A percentile compares a stretch with the other conserved stretches of the same genome.
Conservation (phyloP, 2,888 invertebrate species). For the Disparrhopalites patrizii region DNA sequence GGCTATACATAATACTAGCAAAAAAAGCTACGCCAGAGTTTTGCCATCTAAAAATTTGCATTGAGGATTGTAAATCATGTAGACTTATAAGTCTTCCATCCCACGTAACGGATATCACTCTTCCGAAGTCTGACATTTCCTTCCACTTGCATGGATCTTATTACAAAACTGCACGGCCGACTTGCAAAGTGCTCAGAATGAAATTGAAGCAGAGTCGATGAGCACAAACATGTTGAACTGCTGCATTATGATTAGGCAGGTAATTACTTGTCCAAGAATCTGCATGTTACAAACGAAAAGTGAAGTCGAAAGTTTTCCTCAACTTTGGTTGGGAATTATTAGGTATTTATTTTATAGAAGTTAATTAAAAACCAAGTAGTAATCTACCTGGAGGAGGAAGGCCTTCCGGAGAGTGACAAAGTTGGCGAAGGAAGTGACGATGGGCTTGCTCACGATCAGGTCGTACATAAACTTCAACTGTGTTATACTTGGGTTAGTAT, state of each 20-base stretch:
- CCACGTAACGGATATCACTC: no score
- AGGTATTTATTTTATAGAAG: background rate
- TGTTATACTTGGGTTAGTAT: constrained; percentile 20
- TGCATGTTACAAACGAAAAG: background rate
- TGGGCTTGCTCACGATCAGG: constrained; percentile 21
- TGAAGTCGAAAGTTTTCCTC: background rate
- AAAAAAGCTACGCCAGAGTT: no score
- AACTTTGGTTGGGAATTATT: no score
- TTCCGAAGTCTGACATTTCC: no score
- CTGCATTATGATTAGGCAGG: constrained; percentile 20
- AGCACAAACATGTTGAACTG: constrained; percentile 28
- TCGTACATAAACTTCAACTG: constrained; percentile 29
- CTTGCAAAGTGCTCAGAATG: no score
- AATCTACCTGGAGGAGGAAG: constrained; percentile 15
- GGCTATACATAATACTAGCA: no score
- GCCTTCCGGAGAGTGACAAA: constrained; percentile 10
- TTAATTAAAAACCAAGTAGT: background rate
- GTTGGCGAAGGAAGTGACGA: constrained; percentile 21
- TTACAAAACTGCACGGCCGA: no score
- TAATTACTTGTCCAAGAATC: constrained; percentile 23
- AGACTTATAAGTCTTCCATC: no score
- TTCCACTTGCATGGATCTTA: no score
- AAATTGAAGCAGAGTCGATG: no score
- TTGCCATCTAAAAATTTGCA: no score
- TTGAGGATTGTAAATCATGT: no score